These are phyloP conservation scores for Zeus faber DNA, from an alignment of 2,113 vertebrate genomes.

Conservation along the genomic window DNA sequence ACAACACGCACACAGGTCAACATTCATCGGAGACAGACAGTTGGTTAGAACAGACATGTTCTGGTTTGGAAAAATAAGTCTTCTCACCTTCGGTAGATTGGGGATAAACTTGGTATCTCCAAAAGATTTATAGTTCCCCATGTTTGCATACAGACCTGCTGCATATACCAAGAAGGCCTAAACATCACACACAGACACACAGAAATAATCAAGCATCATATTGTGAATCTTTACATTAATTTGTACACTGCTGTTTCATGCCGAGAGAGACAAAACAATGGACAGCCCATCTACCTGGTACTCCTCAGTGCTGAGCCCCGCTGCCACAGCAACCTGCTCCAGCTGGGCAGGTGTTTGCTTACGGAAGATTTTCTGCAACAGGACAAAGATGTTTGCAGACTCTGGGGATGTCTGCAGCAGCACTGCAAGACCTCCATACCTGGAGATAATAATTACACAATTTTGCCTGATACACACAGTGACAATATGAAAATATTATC, in stretches of 20 bases:
- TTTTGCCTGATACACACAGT: too few species aligned
- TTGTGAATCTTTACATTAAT: not conserved
- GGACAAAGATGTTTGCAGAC: conserved; percentile 82
- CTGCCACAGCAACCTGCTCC: conserved; percentile 69
- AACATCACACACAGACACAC: conserved; percentile 5
- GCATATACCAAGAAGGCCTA: conserved; percentile 89
- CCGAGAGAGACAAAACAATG: too few species aligned
- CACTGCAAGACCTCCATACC: conserved; percentile 88
- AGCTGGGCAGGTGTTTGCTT: conserved; percentile 78
- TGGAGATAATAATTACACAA: too few species aligned
- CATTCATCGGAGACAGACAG: not conserved
- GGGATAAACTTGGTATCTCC: conserved; percentile 93
- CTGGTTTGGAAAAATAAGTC: not conserved
- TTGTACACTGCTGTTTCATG: too few species aligned
- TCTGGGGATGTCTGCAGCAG: conserved; percentile 89
- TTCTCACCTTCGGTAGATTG: conserved; percentile 83
- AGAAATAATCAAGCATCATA: not conserved
- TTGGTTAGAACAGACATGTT: not conserved
- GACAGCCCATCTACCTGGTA: conserved; percentile 76
- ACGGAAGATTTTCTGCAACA: conserved; percentile 84
- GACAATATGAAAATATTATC: too few species aligned
- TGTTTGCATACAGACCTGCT: conserved; percentile 89
- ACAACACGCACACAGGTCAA: not conserved
- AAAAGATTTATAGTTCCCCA: conserved; percentile 96
- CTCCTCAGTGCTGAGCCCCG: conserved; percentile 81